Percentiles rank a stretch among this genome's conserved stretches.
phyloP scores from a whole-genome alignment of 2,113 vertebrate genomes.

The Micromys minutus region DNA sequence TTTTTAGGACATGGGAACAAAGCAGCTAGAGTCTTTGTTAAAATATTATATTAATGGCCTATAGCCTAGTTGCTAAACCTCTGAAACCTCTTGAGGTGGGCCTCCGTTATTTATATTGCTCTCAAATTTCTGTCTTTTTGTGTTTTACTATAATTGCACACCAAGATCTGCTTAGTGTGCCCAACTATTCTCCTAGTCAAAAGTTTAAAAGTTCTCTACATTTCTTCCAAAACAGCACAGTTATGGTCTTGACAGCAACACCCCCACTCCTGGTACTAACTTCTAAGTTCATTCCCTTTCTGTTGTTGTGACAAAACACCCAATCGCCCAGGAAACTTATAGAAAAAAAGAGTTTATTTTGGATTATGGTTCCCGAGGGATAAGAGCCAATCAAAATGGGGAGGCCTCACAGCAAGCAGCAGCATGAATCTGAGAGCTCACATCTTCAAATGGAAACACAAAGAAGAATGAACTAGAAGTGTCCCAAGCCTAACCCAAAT shows the following conservation, averaged over 20 bases:
- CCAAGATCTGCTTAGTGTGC: not conserved
- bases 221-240: not conserved
- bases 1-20: not conserved
- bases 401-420: not conserved
- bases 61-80: not conserved
- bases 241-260: not conserved
- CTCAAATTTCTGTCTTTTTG: not conserved
- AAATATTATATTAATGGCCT: not conserved
- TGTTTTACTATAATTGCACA: not conserved
- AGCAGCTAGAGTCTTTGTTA: not conserved
- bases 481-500: not conserved
- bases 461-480: not conserved
- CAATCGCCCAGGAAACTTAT: not conserved
- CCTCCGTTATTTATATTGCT: not conserved
- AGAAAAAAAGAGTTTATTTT: not conserved
- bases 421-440: not conserved
- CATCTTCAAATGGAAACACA: no score
- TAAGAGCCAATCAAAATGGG: not conserved
- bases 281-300: not conserved
- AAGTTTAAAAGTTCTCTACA: not conserved
- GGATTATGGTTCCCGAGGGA: not conserved
- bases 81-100: not conserved
- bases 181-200: not conserved
- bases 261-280: not conserved
- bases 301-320: not conserved